Percentiles rank a stretch among this genome's conserved stretches.
Evolutionary conservation across 2,888 invertebrate species (phyloP).

Genomic region (Melanophora roralis): DNA sequence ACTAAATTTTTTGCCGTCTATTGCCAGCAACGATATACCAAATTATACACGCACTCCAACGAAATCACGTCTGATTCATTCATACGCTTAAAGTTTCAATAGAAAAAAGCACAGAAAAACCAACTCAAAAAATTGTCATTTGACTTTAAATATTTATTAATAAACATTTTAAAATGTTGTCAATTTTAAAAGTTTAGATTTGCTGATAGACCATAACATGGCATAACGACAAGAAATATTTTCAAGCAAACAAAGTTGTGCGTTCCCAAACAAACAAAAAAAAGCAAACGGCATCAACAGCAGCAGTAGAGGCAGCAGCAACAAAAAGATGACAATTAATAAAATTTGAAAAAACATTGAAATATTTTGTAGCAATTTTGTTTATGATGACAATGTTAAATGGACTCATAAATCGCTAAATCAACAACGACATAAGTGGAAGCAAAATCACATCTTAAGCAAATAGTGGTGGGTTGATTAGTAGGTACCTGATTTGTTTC

Average conservation of each 20-base stretch:
- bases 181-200: constrained; percentile 68
- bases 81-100: constrained; percentile 20
- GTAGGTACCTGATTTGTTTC: neutral
- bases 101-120: neutral
- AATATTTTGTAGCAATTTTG: constrained; percentile 58
- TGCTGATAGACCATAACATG: constrained; percentile 68
- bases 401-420: constrained; percentile 59
- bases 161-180: constrained; percentile 53
- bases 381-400: constrained; percentile 53
- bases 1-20: too few species aligned
- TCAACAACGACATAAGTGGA: constrained; percentile 52
- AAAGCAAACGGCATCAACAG: neutral
- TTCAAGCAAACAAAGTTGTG: constrained; percentile 4
- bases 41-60: too few species aligned
- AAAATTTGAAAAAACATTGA: constrained; percentile 41
- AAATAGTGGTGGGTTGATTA: neutral
- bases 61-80: too few species aligned
- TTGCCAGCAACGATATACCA: too few species aligned
- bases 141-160: constrained; percentile 31
- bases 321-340: neutral
- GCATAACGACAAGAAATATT: constrained; percentile 38
- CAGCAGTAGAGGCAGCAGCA: too few species aligned
- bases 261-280: constrained; percentile 19
- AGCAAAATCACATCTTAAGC: neutral
- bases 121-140: neutral